Base-by-base conservation (phyloP, 2,797 vertebrate genomes). In the Decapterus maruadsi region DNA sequence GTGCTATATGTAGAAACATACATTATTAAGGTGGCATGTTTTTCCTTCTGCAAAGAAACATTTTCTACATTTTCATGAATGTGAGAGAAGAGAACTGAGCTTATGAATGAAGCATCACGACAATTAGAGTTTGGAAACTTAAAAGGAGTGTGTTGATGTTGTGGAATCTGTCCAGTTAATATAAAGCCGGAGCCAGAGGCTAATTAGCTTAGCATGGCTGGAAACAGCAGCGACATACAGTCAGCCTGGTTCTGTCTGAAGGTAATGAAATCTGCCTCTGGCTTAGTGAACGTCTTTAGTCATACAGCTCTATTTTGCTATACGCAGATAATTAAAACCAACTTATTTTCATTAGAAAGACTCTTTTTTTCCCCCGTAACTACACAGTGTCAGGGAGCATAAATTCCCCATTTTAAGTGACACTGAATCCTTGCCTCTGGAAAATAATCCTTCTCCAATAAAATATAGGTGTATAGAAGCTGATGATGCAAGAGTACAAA, bases 1-100 rank as follows among this genome's bases (percentile, higher is more conserved):
- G 36, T 7, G 64, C 77, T 76, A 51, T 22, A 68, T 57, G 45
- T 55, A 78, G 78, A 71, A 80, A 60, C 63, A 80, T 86, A 38
- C 40, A 88, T 87, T 66, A 87, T 85, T 85, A 40, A 85, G 5
- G 43, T 8, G 42, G 54, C 7, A 34, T 65, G 74, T 57, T 78
- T 78, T 75, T 53, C 38, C 43, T 48, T n/a, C 74, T 66, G 67
- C 26, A 12, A 40, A 55, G 61, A 75, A 45, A 59, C 16, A 13
- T 13, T 34, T 43, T 61, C 31, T 48, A 68, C 61, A 78, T 74
- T 54, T 61, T 59, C 58, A 61, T 43, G 20, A 72, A 61, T 43
- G 75, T 40, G 40, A 20, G 67, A 31, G 45, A 42, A 14, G 54
- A 26, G 14, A 36, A 0, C 4, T 5, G 9, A 65, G 69, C 16